Conservation (phyloP, 2,888 invertebrate species). For the Tortricodes alternella region DNA sequence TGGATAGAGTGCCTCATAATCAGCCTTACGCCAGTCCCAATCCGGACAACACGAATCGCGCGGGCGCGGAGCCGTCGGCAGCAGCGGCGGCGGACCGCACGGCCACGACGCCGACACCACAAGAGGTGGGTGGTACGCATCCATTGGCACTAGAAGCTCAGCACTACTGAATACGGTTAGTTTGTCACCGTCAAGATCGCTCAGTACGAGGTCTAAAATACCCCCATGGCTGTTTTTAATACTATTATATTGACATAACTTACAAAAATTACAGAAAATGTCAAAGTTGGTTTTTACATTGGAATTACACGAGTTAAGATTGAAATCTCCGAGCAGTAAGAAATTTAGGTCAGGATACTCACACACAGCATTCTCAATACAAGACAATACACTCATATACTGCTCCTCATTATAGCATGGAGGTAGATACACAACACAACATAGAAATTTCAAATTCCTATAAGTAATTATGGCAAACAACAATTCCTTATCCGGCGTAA, state of each 20-base stretch:
- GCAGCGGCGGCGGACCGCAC: neutral
- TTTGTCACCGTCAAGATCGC: neutral
- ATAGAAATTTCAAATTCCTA: neutral
- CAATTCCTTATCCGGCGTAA: neutral
- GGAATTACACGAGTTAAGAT: neutral
- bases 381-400: neutral
- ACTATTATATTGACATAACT: neutral
- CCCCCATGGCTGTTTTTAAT: neutral
- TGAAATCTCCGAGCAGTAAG: neutral
- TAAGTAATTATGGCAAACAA: neutral
- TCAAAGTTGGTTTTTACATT: slow-evolving; percentile 5
- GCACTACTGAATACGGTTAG: neutral
- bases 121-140: neutral
- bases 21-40: neutral
- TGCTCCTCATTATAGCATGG: neutral
- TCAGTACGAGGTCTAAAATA: neutral
- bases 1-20: neutral
- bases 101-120: neutral
- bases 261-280: neutral
- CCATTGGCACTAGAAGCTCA: neutral
- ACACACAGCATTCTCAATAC: neutral
- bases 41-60: neutral
- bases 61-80: neutral
- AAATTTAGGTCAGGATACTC: neutral
- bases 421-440: neutral